These are phyloP conservation scores for Formica aserva DNA, from an alignment of 2,888 invertebrate species.

Conservation along the genomic window DNA sequence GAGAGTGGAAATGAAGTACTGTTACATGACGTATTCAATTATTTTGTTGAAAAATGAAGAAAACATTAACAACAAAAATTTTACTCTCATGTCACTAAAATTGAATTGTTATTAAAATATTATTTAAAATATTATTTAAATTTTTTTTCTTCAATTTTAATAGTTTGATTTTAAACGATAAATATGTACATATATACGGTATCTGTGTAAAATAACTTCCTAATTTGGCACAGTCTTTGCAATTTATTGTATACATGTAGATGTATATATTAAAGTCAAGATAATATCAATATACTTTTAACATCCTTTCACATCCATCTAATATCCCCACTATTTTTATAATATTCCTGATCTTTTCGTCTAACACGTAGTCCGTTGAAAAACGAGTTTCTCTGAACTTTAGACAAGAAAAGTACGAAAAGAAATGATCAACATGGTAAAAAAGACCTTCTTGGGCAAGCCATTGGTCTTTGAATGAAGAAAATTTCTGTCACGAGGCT, in stretches of 20 bases:
- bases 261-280: background rate
- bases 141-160: background rate
- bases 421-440: constrained; percentile 52
- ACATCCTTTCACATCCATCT: background rate
- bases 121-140: background rate
- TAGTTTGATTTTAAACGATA: background rate
- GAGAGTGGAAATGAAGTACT: constrained; percentile 20
- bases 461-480: constrained; percentile 49
- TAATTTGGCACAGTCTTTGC: background rate
- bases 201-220: background rate
- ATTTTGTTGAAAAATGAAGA: background rate
- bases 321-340: background rate
- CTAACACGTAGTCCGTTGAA: background rate
- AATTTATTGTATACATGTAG: background rate
- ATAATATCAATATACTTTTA: background rate
- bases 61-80: background rate
- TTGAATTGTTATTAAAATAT: background rate
- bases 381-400: constrained; percentile 48
- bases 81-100: background rate
- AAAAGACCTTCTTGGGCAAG: constrained; percentile 36
- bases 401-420: constrained; percentile 44
- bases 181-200: background rate
- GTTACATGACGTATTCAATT: constrained; percentile 22
- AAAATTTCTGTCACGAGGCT: constrained; percentile 44
- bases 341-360: background rate